A percentile compares a stretch with the other conserved stretches of the same genome.
These are phyloP conservation scores for Amphiura filiformis DNA, from an alignment of 35 echinoderm and acorn worm species.

Conservation along the genomic window DNA sequence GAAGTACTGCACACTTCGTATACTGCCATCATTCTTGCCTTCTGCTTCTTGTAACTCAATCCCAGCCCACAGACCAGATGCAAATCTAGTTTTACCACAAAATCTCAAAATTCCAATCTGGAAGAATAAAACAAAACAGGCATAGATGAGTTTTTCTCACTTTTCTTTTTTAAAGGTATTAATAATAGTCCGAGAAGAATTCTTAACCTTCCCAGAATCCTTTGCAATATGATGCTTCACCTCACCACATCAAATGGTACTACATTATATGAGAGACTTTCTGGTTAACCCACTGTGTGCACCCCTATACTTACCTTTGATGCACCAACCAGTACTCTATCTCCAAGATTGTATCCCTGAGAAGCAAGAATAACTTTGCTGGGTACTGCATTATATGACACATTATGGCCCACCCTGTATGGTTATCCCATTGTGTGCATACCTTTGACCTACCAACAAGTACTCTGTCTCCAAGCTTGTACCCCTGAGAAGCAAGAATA, in stretches of 20 bases:
- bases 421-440: too few species aligned
- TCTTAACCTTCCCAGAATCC: too few species aligned
- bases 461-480: conserved; percentile 34
- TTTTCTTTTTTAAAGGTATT: too few species aligned
- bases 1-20: conserved; percentile 46
- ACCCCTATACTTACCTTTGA: conserved; percentile 46
- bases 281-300: too few species aligned
- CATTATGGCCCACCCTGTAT: too few species aligned
- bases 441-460: conserved; percentile 46
- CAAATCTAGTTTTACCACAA: conserved; percentile 58
- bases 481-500: conserved; percentile 18
- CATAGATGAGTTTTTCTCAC: too few species aligned
- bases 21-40: conserved; percentile 55
- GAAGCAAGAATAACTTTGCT: conserved; percentile 38
- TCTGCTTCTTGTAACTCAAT: conserved; percentile 68
- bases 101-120: conserved; percentile 65
- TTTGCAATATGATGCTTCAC: too few species aligned
- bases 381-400: too few species aligned
- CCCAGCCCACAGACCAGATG: conserved; percentile 59
- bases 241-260: too few species aligned
- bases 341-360: conserved; percentile 23
- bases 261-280: too few species aligned
- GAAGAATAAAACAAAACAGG: neutral
- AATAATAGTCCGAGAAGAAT: too few species aligned
- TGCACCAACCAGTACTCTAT: conserved; percentile 36